These are phyloP conservation scores for Acleris cristana DNA, from an alignment of 2,888 invertebrate genomes.

Conservation along the genomic window DNA sequence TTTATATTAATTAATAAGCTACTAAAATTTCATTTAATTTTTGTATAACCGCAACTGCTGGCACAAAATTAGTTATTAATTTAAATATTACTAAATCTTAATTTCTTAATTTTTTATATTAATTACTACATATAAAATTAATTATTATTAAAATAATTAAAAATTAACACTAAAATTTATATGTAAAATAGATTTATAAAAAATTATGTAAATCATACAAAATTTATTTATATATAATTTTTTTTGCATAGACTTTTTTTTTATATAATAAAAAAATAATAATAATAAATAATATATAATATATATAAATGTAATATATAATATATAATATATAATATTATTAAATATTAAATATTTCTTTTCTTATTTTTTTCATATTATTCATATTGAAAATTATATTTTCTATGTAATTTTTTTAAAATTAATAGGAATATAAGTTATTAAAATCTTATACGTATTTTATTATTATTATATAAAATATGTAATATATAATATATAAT, in stretches of 20 bases:
- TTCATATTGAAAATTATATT: constrained; percentile 35
- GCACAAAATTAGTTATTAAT: constrained; percentile 87
- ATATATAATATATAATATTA: constrained; percentile 39
- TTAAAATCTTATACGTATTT: constrained; percentile 23
- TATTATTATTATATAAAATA: too few species aligned
- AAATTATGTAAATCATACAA: constrained; percentile 78
- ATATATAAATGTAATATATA: constrained; percentile 48
- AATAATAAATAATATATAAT: constrained; percentile 45
- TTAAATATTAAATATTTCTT: constrained; percentile 39
- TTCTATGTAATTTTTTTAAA: constrained; percentile 44
- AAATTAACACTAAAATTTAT: constrained; percentile 76
- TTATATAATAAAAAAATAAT: too few species aligned
- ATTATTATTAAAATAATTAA: constrained; percentile 71
- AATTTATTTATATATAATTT: constrained; percentile 61
- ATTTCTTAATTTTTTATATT: constrained; percentile 84
- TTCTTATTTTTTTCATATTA: constrained; percentile 37
- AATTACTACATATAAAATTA: constrained; percentile 63
- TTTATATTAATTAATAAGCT: constrained; percentile 55
- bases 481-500: constrained; percentile 27
- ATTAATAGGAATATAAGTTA: constrained; percentile 49
- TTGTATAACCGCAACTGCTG: constrained; percentile 89
- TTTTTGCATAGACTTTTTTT: constrained; percentile 60
- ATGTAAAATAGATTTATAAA: constrained; percentile 82
- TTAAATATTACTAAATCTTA: constrained; percentile 84
- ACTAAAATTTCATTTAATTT: constrained; percentile 58